Percentiles rank a stretch among this genome's conserved stretches.
These are phyloP conservation scores for Andrena fulva DNA, from an alignment of 2,888 invertebrate genomes.

Conservation along the genomic window DNA sequence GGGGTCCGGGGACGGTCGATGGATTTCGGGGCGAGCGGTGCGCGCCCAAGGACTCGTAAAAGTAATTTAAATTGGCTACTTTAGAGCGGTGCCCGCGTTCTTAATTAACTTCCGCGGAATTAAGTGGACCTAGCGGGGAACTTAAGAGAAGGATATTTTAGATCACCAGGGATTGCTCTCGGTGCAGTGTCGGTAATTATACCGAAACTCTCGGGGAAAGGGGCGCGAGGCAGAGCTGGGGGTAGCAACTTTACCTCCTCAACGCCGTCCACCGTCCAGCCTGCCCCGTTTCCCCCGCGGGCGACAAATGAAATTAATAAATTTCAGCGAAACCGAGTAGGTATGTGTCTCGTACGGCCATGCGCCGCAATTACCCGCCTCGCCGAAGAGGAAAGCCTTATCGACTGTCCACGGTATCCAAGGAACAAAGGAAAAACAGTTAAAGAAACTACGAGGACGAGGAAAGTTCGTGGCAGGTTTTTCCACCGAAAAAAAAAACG, in stretches of 20 bases:
- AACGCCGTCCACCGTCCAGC: not conserved
- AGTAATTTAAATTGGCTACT: slow-evolving; percentile 65
- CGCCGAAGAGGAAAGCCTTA: not conserved
- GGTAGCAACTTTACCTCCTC: slow-evolving; percentile 9
- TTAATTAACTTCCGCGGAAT: slow-evolving; percentile 63
- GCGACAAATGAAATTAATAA: slow-evolving; percentile 33
- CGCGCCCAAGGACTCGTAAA: slow-evolving; percentile 62
- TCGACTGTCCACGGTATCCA: not conserved
- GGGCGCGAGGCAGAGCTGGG: slow-evolving; percentile 6
- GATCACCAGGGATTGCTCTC: slow-evolving; percentile 56
- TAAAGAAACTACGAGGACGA: not conserved
- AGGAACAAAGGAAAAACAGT: no score
- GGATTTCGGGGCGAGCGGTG: slow-evolving; percentile 43
- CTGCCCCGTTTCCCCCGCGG: not conserved
- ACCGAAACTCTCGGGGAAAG: slow-evolving; percentile 47
- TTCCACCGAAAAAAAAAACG: slow-evolving; percentile 46
- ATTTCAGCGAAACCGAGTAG: slow-evolving; percentile 15
- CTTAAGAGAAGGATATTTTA: slow-evolving; percentile 62
- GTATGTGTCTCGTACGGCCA: not conserved
- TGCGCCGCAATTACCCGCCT: not conserved
- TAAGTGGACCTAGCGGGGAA: slow-evolving; percentile 62
- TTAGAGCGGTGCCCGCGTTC: slow-evolving; percentile 57
- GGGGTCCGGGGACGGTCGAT: slow-evolving; percentile 32
- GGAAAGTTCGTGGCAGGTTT: not conserved
- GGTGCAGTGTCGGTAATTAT: slow-evolving; percentile 53